phyloP scores from a whole-genome alignment of 2,113 vertebrate genomes.

The Engraulis encrasicolus region DNA sequence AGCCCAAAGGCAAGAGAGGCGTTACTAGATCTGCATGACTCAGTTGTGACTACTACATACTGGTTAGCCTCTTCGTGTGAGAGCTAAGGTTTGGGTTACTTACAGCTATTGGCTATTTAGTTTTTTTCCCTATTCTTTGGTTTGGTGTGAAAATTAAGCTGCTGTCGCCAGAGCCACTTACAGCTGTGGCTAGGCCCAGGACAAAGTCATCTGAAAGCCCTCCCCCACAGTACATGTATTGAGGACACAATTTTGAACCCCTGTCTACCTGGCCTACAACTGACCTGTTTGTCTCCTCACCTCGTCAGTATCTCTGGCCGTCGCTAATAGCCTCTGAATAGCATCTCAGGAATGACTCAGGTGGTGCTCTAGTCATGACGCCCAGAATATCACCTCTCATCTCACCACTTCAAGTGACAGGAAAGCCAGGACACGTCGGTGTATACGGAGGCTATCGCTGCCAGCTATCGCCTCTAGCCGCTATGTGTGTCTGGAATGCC shows the following conservation, averaged over 20 bases:
- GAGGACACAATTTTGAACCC: too few species aligned
- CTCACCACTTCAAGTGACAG: background rate
- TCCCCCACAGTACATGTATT: too few species aligned
- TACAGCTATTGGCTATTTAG: constrained; percentile 49
- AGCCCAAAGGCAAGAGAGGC: background rate
- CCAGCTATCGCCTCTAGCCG: constrained; percentile 7
- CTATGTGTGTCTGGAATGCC: constrained; percentile 9
- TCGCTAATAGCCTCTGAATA: background rate
- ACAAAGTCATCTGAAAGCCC: too few species aligned
- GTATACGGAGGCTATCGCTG: too few species aligned
- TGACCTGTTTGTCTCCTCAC: too few species aligned
- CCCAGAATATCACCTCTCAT: background rate
- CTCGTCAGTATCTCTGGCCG: too few species aligned
- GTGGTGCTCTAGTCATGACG: background rate
- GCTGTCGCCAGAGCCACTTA: too few species aligned
- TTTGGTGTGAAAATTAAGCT: background rate
- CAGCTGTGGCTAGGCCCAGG: too few species aligned
- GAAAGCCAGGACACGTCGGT: background rate
- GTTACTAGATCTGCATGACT: constrained; percentile 34
- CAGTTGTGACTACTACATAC: constrained; percentile 23
- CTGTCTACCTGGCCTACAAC: too few species aligned
- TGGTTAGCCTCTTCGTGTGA: constrained; percentile 56
- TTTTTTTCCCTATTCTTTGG: constrained; percentile 43
- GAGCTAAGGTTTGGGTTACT: constrained; percentile 56
- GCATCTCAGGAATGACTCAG: constrained; percentile 4